phyloP scores from a whole-genome alignment of 37 sponge, comb jelly and placozoan species.

The Oopsacas minuta region DNA sequence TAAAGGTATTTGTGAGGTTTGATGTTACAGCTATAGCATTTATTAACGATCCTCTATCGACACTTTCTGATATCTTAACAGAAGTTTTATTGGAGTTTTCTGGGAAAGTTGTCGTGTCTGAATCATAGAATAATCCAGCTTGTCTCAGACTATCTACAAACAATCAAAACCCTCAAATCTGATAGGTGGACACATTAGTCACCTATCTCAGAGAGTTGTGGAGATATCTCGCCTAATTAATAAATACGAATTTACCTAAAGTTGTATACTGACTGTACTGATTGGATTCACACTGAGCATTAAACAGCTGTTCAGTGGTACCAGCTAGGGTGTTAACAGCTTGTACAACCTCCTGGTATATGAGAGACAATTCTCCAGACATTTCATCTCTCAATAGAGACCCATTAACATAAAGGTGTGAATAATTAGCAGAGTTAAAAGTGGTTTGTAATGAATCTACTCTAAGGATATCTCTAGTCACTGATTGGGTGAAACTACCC shows the following conservation, averaged over 20 bases:
- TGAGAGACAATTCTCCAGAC: not conserved
- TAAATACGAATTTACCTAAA: not conserved
- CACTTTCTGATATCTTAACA: constrained; percentile 18
- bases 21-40: not conserved
- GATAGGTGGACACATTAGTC: too few species aligned
- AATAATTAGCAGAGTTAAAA: not conserved
- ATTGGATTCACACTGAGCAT: not conserved
- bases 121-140: not conserved
- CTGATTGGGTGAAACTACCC: not conserved
- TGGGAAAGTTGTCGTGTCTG: not conserved
- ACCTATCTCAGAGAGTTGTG: too few species aligned
- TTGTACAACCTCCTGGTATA: not conserved
- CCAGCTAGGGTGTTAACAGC: not conserved
- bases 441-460: not conserved
- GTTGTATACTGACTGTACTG: not conserved
- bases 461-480: not conserved
- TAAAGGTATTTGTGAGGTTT: not conserved
- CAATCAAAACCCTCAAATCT: too few species aligned
- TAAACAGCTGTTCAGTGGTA: not conserved
- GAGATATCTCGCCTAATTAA: too few species aligned
- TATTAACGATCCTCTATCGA: not conserved
- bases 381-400: not conserved
- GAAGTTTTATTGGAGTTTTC: not conserved
- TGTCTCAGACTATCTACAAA: not conserved
- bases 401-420: not conserved